Evolutionary conservation across 2,113 vertebrate genomes (phyloP), one percentile per base, ranked within the genome.

Genomic region (Saimiri boliviensis): DNA sequence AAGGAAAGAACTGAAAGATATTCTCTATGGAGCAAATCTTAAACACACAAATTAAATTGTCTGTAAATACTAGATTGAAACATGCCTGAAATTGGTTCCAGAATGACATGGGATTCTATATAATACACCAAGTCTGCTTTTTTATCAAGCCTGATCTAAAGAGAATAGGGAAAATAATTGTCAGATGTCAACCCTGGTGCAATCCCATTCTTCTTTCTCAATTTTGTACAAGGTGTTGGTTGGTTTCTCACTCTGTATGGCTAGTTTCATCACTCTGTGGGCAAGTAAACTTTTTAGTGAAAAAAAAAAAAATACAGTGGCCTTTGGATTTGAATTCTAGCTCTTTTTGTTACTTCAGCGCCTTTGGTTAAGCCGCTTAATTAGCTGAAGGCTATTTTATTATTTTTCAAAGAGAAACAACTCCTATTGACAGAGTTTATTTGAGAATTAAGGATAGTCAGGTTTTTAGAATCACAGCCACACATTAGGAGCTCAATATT

Each of bases 11-110:
- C 8, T 25, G n/a, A 40, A 25, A 96, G 58, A 93, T 49, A 93
- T 49, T 92, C 86, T 95, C 95, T 86, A 47, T 32, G 42, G 76
- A 89, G 87, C 73, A 83, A 10, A 93, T 66, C 68, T 89, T 93
- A 74, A 86, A 96, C 73, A 91, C 73, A 49, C 85, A 88, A 94
- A 96, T 47, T 94, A 96, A 97, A 97, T 92, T 73, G 77, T 88
- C 80, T 93, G 16, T 73, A 94, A 89, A 94, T n/a, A 54, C 56
- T 49, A 88, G 47, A 79, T 79, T 70, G 66, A 97, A 95, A 49
- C 10, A 20, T 88, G 37, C 74, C 63, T 89, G 47, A 90, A 73
- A 32, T 25, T 79, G 16, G 8, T 91, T 96, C n/a, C 30, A n/a
- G 83, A 86, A 76, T 80, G 92, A 83, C 35, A 49, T 42, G 32